Conservation (phyloP, 1,140 invertebrate species). For the Aphaenogaster floridana region DNA sequence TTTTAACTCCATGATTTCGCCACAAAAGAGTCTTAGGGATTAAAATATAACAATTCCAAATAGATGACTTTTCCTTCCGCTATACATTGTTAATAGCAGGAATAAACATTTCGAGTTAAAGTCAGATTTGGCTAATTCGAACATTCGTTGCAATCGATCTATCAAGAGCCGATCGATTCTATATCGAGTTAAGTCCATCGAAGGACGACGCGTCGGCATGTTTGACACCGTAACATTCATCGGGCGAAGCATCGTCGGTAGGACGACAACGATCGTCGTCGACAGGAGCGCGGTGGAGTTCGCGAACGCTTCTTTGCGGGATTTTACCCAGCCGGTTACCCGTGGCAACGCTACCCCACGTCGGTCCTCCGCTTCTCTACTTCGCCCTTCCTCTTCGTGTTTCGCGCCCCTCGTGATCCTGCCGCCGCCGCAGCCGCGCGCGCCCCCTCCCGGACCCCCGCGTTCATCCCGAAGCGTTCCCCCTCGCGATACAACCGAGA, state of each 20-base stretch:
- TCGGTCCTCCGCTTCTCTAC: constrained; percentile 23
- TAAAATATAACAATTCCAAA: background rate
- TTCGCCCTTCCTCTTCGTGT: constrained; percentile 37
- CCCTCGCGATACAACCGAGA: constrained; percentile 62
- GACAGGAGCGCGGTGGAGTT: constrained; percentile 59
- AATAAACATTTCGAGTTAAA: background rate
- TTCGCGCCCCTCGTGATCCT: constrained; percentile 58
- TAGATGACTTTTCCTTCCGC: background rate
- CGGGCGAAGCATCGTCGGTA: constrained; percentile 82
- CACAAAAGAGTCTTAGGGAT: background rate
- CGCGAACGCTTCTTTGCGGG: constrained; percentile 83
- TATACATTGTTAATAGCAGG: background rate
- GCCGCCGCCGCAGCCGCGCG: background rate
- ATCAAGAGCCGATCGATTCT: background rate
- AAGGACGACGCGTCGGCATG: background rate
- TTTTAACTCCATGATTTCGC: constrained; percentile 18
- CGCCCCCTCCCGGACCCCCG: constrained; percentile 48
- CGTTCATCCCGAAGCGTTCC: constrained; percentile 42
- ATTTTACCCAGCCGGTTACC: constrained; percentile 87
- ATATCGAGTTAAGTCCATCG: background rate
- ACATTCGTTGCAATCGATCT: background rate
- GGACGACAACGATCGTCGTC: constrained; percentile 75
- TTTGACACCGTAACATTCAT: constrained; percentile 42
- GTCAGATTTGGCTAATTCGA: background rate
- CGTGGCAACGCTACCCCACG: constrained; percentile 81